phyloP scores from a whole-genome alignment of 2,888 invertebrate genomes.

The Folsomia candida region DNA sequence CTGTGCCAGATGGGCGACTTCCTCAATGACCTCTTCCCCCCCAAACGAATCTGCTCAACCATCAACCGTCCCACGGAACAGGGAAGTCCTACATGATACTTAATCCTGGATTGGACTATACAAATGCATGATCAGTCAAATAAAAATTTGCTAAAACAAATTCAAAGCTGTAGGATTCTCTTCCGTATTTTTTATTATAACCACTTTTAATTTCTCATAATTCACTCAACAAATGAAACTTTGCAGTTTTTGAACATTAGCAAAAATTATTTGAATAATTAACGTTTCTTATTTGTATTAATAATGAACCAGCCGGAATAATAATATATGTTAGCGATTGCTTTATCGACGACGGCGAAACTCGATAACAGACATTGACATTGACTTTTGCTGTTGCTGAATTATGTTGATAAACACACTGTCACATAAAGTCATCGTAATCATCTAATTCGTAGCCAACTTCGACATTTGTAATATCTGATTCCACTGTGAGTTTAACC shows the following conservation, averaged over 20 bases:
- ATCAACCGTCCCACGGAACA: too few relatives aligned
- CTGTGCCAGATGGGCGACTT: slow-evolving; percentile 39
- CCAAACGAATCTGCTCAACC: too few relatives aligned
- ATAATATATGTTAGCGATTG: neutral
- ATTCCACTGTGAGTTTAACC: slow-evolving; percentile 70
- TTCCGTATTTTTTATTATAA: too few relatives aligned
- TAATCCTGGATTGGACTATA: too few relatives aligned
- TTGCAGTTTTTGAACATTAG: neutral
- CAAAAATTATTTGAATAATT: slow-evolving; percentile 1
- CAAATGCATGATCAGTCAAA: too few relatives aligned
- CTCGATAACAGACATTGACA: neutral
- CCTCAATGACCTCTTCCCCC: slow-evolving; percentile 36
- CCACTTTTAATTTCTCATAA: too few relatives aligned
- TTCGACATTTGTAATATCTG: slow-evolving; percentile 58
- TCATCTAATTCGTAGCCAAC: slow-evolving; percentile 46
- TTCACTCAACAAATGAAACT: neutral
- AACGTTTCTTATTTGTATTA: neutral
- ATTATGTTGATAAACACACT: slow-evolving; percentile 7
- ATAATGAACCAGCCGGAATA: neutral
- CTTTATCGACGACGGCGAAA: neutral
- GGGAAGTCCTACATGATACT: too few relatives aligned
- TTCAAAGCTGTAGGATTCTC: too few relatives aligned
- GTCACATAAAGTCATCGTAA: slow-evolving; percentile 50
- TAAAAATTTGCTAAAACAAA: too few relatives aligned
- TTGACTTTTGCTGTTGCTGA: neutral